Conservation (phyloP, 2,797 vertebrate genomes). For the Bufotes viridis region DNA sequence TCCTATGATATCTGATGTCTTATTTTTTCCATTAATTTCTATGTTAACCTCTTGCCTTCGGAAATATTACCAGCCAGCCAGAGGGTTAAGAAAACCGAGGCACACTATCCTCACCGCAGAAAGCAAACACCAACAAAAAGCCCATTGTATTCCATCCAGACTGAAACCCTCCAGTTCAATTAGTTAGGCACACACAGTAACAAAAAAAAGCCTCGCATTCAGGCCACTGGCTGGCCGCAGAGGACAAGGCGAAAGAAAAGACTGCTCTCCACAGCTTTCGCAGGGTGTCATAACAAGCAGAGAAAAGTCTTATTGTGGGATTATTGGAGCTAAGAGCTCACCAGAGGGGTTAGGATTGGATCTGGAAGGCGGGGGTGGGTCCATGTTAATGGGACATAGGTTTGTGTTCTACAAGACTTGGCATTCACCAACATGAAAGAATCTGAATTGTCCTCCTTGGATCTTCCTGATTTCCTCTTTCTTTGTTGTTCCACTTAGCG, state of each 20-base stretch:
- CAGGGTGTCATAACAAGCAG: slow-evolving; percentile 80
- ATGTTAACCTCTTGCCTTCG: not conserved
- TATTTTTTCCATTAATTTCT: not conserved
- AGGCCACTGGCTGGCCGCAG: slow-evolving; percentile 68
- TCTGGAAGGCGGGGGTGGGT: not conserved
- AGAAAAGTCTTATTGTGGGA: slow-evolving; percentile 76
- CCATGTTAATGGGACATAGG: slow-evolving; percentile 27
- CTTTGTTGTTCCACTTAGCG: not conserved
- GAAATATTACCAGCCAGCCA: not conserved
- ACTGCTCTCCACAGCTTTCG: slow-evolving; percentile 73
- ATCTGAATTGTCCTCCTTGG: not conserved
- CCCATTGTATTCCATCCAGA: slow-evolving; percentile 78
- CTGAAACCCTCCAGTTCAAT: slow-evolving; percentile 80
- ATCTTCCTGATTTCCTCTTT: not conserved
- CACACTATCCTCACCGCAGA: slow-evolving; percentile 65
- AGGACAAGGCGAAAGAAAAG: slow-evolving; percentile 71
- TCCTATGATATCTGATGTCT: not conserved
- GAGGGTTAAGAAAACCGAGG: slow-evolving; percentile 61
- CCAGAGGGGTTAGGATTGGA: slow-evolving; percentile 64
- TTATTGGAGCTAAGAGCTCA: slow-evolving; percentile 72
- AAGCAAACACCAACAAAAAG: slow-evolving; percentile 74
- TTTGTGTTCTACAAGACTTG: slow-evolving; percentile 32
- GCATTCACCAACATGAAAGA: slow-evolving; percentile 18
- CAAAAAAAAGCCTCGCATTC: slow-evolving; percentile 73
- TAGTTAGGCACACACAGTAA: slow-evolving; percentile 77